Evolutionary conservation across 2,113 vertebrate genomes (phyloP).

Genomic region (Trogon melanurus): DNA sequence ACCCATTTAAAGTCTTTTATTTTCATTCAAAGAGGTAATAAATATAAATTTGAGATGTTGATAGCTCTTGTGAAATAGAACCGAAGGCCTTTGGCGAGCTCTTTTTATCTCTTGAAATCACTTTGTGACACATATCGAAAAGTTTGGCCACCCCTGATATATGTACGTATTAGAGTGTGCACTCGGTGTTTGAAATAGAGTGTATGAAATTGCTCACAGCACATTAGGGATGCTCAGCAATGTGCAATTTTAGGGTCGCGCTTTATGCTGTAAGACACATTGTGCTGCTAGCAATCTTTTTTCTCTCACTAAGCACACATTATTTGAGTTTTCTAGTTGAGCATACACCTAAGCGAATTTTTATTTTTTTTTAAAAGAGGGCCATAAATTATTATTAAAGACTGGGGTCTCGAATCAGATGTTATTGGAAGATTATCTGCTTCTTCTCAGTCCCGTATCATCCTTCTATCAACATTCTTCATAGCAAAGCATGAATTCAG

Average conservation of each 20-base stretch:
- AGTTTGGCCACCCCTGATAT: neutral
- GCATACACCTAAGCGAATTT: slow-evolving; percentile 34
- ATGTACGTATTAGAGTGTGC: neutral
- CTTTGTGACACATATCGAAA: neutral
- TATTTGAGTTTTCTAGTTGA: slow-evolving; percentile 38
- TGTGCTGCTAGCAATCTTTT: slow-evolving; percentile 18
- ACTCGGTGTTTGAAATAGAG: slow-evolving; percentile 33
- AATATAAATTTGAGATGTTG: neutral
- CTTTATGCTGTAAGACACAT: slow-evolving; percentile 29
- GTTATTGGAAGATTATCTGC: neutral
- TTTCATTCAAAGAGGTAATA: neutral
- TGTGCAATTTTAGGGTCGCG: neutral
- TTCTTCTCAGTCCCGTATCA: neutral
- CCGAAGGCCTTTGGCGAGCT: neutral
- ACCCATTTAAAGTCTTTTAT: neutral
- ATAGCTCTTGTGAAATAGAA: neutral
- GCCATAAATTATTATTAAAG: slow-evolving; percentile 30
- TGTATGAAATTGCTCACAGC: slow-evolving; percentile 33
- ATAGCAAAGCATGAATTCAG: neutral
- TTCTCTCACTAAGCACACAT: slow-evolving; percentile 11
- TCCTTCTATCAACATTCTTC: neutral
- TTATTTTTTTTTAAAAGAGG: slow-evolving; percentile 6
- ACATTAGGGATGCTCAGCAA: slow-evolving; percentile 24
- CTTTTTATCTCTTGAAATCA: slow-evolving; percentile 13
- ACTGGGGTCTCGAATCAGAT: neutral